phyloP scores from a whole-genome alignment of 2,888 invertebrate species.

The Calephelis perditalis region DNA sequence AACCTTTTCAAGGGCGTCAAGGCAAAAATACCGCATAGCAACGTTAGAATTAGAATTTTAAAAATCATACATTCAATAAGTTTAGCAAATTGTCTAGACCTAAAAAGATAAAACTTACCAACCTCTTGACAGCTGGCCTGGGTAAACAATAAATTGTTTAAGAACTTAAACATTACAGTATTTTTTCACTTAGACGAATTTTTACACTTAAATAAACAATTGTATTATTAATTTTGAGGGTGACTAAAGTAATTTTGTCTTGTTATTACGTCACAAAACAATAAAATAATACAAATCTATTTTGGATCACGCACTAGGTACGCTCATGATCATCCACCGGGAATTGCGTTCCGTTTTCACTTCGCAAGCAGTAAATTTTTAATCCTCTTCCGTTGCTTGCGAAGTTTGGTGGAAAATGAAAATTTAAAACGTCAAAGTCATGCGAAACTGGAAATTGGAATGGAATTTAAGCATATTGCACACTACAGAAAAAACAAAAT shows the following conservation, averaged over 20 bases:
- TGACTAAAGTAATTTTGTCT: constrained; percentile 54
- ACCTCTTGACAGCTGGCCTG: constrained; percentile 87
- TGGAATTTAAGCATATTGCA: too few species aligned
- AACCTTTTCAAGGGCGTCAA: constrained; percentile 56
- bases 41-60: constrained; percentile 25
- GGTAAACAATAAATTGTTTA: constrained; percentile 79
- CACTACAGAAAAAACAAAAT: too few species aligned
- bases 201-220: constrained; percentile 41
- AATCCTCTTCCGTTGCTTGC: neutral
- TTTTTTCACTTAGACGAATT: constrained; percentile 51
- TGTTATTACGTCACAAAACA: constrained; percentile 65
- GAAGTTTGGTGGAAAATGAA: constrained; percentile 2
- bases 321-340: constrained; percentile 66
- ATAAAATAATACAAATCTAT: constrained; percentile 71
- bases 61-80: constrained; percentile 12
- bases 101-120: constrained; percentile 77
- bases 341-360: constrained; percentile 38
- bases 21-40: constrained; percentile 31
- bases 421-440: neutral
- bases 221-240: constrained; percentile 48
- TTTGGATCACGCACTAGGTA: constrained; percentile 68
- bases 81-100: neutral
- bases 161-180: constrained; percentile 81
- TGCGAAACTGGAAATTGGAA: too few species aligned
- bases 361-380: constrained; percentile 4